These are phyloP conservation scores for Strix uralensis DNA, from an alignment of 2,113 vertebrate species.

Conservation along the genomic window DNA sequence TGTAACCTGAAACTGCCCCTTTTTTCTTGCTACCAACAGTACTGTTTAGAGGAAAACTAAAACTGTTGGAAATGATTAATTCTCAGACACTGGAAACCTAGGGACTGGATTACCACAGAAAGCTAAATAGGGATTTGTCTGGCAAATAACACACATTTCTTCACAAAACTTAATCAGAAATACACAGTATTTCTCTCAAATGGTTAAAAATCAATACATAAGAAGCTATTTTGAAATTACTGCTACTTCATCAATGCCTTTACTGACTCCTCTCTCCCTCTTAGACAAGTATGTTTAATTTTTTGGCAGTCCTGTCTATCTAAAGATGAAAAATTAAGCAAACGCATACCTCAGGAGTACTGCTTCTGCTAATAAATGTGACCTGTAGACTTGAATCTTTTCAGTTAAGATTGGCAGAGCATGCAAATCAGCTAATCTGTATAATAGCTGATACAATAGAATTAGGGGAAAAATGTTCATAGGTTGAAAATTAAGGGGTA, in stretches of 20 bases:
- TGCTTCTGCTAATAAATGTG: background rate
- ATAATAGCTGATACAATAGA: background rate
- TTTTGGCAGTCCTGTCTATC: background rate
- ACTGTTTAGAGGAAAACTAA: background rate
- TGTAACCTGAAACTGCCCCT: background rate
- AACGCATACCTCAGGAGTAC: background rate
- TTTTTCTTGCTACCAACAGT: background rate
- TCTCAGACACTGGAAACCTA: background rate
- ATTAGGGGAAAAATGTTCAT: background rate
- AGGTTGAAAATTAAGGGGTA: conserved; percentile 16
- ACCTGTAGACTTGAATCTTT: background rate
- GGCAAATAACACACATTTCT: background rate
- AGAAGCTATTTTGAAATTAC: background rate
- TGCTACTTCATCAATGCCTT: background rate
- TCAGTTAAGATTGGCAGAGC: background rate
- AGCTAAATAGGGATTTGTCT: background rate
- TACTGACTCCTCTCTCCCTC: background rate
- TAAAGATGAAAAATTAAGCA: conserved; percentile 23
- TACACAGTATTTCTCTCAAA: background rate
- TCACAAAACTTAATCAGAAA: background rate
- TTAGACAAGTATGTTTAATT: background rate
- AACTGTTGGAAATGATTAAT: background rate
- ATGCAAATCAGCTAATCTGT: background rate
- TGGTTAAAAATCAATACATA: background rate
- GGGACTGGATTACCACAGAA: background rate